A percentile compares a stretch with the other conserved stretches of the same genome.
These are phyloP conservation scores for Galbula dea DNA, from an alignment of 2,113 vertebrate species.

Conservation along the genomic window DNA sequence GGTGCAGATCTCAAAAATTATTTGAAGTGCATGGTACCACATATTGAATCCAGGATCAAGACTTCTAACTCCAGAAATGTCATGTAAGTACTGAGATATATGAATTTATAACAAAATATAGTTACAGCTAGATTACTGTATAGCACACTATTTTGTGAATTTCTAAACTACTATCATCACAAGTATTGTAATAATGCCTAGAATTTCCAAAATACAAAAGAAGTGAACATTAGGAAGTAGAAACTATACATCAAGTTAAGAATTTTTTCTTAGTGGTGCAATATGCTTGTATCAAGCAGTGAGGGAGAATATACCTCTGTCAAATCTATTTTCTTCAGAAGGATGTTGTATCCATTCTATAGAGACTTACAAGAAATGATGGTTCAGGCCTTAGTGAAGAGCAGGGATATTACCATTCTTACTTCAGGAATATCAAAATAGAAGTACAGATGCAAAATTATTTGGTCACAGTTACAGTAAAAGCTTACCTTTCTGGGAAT, in stretches of 20 bases:
- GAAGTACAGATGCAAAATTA: background rate
- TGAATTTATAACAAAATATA: background rate
- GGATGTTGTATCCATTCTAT: background rate
- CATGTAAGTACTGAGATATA: conserved; percentile 58
- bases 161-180: background rate
- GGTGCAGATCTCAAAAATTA: conserved; percentile 72
- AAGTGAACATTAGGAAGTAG: background rate
- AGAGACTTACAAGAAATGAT: background rate
- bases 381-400: background rate
- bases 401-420: background rate
- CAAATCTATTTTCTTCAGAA: background rate
- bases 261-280: background rate
- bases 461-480: background rate
- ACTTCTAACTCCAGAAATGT: conserved; percentile 55
- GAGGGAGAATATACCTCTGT: background rate
- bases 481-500: background rate
- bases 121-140: background rate
- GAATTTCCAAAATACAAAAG: background rate
- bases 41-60: conserved; percentile 69
- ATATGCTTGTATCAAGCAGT: background rate
- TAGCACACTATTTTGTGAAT: background rate
- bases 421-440: background rate
- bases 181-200: background rate
- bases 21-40: conserved; percentile 72
- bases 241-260: background rate